Evolutionary conservation across 1,140 invertebrate species (phyloP), one percentile per base, ranked within the genome.

Genomic region (Meloidogyne exigua): DNA sequence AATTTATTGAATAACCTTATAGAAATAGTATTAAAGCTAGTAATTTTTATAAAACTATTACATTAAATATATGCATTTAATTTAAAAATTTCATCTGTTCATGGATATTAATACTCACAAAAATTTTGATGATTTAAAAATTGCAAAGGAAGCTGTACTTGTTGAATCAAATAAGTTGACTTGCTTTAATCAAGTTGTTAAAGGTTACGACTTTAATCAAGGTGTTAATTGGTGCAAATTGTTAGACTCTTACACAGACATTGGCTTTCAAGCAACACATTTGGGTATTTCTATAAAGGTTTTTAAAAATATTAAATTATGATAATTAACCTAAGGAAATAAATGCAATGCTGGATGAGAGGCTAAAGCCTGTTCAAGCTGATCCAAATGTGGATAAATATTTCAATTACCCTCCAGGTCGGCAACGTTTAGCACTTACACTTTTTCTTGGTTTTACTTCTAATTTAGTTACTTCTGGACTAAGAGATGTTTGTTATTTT

Each of bases 381-480:
- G 69, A 74, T 32, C 32, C 65, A 0, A 83, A 85, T 39, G 77
- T 82, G 42, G 79, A 81, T 25, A 62, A 77, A 62, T 72, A 42
- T 23, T 79, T 81, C 36, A 77, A 80, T 7, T 88, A 84, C 71
- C 85, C 85, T 15, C 76, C 73, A 42, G 93, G 93, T 49, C 91
- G 90, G 84, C 90, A 92, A 68, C 91, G 91, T 83, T 91, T 88
- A 67, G 93, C 92, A 76, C 98, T 96, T 88, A 98, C 96, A 9
- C 94, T 99, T 86, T 99, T 99, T 88, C 89, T 99, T 72, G 95
- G 95, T 0, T 99, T 93, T 87, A 99, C 97, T 7, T 99, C 96
- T 0, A 99, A 99, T 88, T 92, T 99, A 90, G 92, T 95, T 12
- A 98, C 95, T 0, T 93, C 92, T 74, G 97, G 97, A 23, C 89